Base-by-base conservation (phyloP, 2,113 vertebrate genomes). In the Cavia aperea region DNA sequence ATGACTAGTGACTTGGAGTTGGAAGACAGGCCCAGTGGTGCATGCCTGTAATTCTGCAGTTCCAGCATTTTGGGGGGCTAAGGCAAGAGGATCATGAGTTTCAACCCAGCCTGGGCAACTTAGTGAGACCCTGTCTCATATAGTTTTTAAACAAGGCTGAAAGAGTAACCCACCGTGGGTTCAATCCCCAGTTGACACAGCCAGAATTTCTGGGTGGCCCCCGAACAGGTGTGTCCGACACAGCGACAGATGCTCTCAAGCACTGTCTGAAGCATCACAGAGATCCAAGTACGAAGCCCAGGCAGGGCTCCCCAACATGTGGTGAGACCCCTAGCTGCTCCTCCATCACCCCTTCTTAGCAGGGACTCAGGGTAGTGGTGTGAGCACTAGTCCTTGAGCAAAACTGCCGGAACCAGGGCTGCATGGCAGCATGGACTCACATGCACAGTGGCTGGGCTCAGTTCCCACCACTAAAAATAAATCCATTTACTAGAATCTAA, bases 361-460 rank as follows among this genome's bases (percentile, higher is more conserved):
- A 21, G 7, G 21, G 43, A 18, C 23, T 56, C 12, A 14, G 14
- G 0, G 1, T 0, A 5, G 33, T 7, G 29, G 11, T n/a, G 5
- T 12, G 43, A 82, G 29, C 12, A 18, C 3, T 5, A 60, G 36
- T 24, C 63, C 75, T 31, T 36, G 9, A 86, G 49, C 63, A 62
- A 65, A 82, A 66, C 18, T 11, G 33, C 72, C 10, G 36, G 78
- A 72, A 51, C 46, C 12, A 24, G 66, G 85, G 39, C 46, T 43
- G 19, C 13, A 46, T 2, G 21, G 65, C 12, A 46, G 51, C 2
- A 33, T 4, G 8, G 12, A 31, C n/a, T n/a, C 11, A 36, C 29
- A 31, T 5, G 29, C 33, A 14, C 33, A 9, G 7, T 43, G 36
- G 33, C 66, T 5, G 18, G 21, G 19, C 31, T 73, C 36, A 43